Conservation (phyloP, 2,888 invertebrate genomes). For the Sepioteuthis lessoniana region DNA sequence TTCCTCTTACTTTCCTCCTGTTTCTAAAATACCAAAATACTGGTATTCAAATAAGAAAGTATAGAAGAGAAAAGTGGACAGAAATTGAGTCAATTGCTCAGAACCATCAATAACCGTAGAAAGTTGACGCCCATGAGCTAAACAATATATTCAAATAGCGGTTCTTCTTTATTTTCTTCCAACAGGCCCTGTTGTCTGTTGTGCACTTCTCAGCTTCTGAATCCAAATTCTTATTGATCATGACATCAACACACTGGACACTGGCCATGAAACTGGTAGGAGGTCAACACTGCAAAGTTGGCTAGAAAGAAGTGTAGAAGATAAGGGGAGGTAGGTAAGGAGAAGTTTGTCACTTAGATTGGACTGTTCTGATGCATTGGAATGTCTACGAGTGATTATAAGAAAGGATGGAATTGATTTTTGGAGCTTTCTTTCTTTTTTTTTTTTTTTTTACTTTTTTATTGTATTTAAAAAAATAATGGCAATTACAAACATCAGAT, state of each 20-base stretch:
- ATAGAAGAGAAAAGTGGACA: too few species aligned
- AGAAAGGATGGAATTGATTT: neutral
- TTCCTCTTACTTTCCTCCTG: neutral
- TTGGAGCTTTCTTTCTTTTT: neutral
- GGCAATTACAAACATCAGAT: neutral
- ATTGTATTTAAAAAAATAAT: neutral
- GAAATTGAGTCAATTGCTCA: too few species aligned
- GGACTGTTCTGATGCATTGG: neutral
- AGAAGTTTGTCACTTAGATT: neutral
- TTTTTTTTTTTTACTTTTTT: neutral
- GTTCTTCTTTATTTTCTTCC: neutral
- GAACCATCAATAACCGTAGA: too few species aligned
- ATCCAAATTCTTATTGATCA: slow-evolving; percentile 12
- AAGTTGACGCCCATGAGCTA: too few species aligned
- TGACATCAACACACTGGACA: neutral
- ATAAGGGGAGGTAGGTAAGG: neutral
- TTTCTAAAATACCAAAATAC: too few species aligned
- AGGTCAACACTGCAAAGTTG: neutral
- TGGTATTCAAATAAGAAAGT: too few species aligned
- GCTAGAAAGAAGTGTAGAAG: neutral
- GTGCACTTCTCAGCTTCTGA: neutral
- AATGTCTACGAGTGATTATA: neutral
- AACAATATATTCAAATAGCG: neutral
- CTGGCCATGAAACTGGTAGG: neutral
- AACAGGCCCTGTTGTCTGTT: neutral